A percentile compares a stretch with the other conserved stretches of the same genome.
Conservation (phyloP, 2,797 vertebrate species). For the Acanthornis magna region DNA sequence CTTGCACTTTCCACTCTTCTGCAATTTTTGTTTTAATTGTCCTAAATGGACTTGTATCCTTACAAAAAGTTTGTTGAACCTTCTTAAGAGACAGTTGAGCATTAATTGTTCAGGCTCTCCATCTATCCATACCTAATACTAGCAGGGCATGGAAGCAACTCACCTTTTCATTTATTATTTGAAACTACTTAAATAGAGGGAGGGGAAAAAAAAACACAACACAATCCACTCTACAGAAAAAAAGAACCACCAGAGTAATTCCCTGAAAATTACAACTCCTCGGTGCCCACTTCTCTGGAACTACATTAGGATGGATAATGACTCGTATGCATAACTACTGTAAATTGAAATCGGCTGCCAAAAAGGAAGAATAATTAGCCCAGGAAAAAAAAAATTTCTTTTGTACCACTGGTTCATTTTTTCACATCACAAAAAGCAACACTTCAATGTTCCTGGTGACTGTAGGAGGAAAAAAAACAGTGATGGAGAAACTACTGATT, state of each 20-base stretch:
- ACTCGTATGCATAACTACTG: background rate
- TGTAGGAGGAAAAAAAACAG: background rate
- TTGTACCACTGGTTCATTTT: background rate
- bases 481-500: background rate
- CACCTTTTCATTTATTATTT: background rate
- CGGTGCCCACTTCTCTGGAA: background rate
- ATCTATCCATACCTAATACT: background rate
- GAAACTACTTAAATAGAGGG: background rate
- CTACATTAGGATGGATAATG: background rate
- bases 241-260: background rate
- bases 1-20: background rate
- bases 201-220: background rate
- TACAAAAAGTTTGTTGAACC: background rate
- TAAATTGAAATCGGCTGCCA: background rate
- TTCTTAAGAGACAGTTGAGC: background rate
- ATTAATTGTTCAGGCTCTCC: background rate
- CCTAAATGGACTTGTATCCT: background rate
- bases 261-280: background rate
- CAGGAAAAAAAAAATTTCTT: background rate
- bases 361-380: background rate
- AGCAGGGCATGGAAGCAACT: background rate
- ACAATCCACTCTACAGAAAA: background rate
- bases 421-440: background rate
- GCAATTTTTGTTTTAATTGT: background rate
- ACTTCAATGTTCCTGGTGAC: background rate